A percentile compares a stretch with the other conserved stretches of the same genome.
phyloP scores from a whole-genome alignment of 1,140 invertebrate genomes.

The Himalopsyche phryganea region DNA sequence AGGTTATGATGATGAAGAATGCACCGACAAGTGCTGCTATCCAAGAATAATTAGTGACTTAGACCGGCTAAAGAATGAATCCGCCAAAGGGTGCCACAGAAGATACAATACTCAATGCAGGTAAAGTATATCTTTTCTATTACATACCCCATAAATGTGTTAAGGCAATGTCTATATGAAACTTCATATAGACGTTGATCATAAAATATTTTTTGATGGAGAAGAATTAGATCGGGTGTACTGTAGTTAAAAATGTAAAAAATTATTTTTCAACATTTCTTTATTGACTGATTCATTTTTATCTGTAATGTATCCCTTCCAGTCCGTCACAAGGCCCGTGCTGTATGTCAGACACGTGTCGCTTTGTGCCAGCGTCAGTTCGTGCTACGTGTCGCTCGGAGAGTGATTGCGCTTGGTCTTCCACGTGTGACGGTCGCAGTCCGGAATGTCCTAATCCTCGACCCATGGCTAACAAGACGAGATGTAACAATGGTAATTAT shows the following conservation, averaged over 20 bases:
- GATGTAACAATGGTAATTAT: constrained; percentile 73
- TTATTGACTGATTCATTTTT: too few species aligned
- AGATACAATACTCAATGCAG: constrained; percentile 78
- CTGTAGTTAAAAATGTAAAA: too few species aligned
- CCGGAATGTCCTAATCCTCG: constrained; percentile 81
- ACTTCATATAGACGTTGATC: too few species aligned
- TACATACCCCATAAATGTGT: too few species aligned
- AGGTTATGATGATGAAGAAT: constrained; percentile 90
- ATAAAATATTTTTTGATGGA: too few species aligned
- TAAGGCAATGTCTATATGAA: too few species aligned
- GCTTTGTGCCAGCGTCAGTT: constrained; percentile 65
- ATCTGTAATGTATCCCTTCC: constrained; percentile 42
- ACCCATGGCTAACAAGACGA: constrained; percentile 75
- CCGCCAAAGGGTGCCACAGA: constrained; percentile 76
- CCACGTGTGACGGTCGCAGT: constrained; percentile 80
- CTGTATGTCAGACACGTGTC: constrained; percentile 78
- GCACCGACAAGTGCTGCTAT: constrained; percentile 91
- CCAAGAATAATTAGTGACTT: constrained; percentile 71
- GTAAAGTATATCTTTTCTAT: constrained; percentile 45
- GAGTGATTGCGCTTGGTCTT: constrained; percentile 83
- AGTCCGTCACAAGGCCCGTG: constrained; percentile 97
- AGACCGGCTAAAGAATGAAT: constrained; percentile 65
- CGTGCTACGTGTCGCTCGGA: constrained; percentile 75
- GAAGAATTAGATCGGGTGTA: too few species aligned
- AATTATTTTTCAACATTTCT: too few species aligned